Conservation (phyloP, 2,797 vertebrate species). For the Coendou prehensilis region DNA sequence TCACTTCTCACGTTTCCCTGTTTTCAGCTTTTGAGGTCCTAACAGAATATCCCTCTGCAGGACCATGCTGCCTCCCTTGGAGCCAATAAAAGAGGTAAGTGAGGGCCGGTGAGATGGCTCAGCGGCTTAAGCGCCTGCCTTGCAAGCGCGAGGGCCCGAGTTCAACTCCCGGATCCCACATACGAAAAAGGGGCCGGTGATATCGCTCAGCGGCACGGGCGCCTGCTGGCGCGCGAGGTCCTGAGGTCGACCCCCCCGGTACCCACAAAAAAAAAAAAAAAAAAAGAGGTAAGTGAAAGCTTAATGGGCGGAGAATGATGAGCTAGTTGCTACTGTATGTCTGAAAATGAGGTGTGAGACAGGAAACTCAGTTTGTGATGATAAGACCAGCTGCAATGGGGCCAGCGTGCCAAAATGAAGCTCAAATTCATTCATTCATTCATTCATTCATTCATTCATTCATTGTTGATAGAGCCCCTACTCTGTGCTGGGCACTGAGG, state of each 20-base stretch:
- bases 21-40: constrained; percentile 73
- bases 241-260: too few relatives aligned
- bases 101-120: too few relatives aligned
- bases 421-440: not conserved
- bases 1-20: constrained; percentile 36
- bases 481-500: not conserved
- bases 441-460: not conserved
- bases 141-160: too few relatives aligned
- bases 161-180: too few relatives aligned
- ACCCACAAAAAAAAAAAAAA: too few relatives aligned
- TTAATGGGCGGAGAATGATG: constrained; percentile 80
- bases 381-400: not conserved
- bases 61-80: constrained; percentile 73
- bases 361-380: constrained; percentile 58
- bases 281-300: constrained; percentile 78
- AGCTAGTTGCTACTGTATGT: not conserved
- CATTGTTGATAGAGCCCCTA: not conserved
- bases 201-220: too few relatives aligned
- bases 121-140: too few relatives aligned
- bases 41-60: constrained; percentile 81
- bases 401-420: not conserved
- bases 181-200: too few relatives aligned
- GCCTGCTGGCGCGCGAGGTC: too few relatives aligned
- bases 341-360: constrained; percentile 68
- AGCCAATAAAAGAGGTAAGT: constrained; percentile 81